Percentiles rank a stretch among this genome's conserved stretches.
These are phyloP conservation scores for Drosophila suboccidentalis DNA, from an alignment of 2,888 invertebrate species.

Conservation along the genomic window DNA sequence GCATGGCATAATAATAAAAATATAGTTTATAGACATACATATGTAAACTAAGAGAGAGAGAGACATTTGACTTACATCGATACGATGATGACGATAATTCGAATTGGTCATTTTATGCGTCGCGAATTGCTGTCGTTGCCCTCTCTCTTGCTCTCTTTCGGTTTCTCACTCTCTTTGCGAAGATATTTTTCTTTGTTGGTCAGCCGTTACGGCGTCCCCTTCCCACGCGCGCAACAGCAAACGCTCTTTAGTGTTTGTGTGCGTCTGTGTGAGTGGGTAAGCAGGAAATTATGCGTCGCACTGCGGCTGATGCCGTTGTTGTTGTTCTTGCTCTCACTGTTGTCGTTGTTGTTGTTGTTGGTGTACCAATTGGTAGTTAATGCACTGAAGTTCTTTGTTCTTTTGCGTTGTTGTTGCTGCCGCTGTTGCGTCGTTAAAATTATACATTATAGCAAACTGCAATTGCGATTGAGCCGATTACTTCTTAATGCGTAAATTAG, in stretches of 20 bases:
- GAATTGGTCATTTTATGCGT: constrained; percentile 78
- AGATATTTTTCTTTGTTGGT: constrained; percentile 71
- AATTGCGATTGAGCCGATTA: constrained; percentile 41
- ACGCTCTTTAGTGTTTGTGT: constrained; percentile 38
- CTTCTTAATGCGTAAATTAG: constrained; percentile 75
- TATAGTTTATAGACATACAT: constrained; percentile 8
- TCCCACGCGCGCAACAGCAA: constrained; percentile 62
- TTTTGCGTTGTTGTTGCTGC: constrained; percentile 45
- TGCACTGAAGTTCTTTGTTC: constrained; percentile 62
- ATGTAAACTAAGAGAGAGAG: too few species aligned
- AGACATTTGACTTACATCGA: constrained; percentile 69
- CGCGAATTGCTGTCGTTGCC: constrained; percentile 63
- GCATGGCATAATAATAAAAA: constrained; percentile 13
- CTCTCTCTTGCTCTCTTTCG: constrained; percentile 29
- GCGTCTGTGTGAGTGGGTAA: constrained; percentile 54
- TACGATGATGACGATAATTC: constrained; percentile 71
- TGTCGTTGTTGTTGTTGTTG: constrained; percentile 27
- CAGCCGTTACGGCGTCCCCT: constrained; percentile 58
- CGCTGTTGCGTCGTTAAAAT: constrained; percentile 54
- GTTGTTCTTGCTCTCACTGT: constrained; percentile 27
- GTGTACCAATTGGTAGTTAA: constrained; percentile 52
- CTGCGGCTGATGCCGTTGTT: constrained; percentile 49
- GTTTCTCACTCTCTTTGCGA: constrained; percentile 12
- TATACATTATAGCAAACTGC: constrained; percentile 64
- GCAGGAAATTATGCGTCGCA: constrained; percentile 77